These are phyloP conservation scores for Varecia variegata DNA, from an alignment of 2,797 vertebrate species.

Conservation along the genomic window DNA sequence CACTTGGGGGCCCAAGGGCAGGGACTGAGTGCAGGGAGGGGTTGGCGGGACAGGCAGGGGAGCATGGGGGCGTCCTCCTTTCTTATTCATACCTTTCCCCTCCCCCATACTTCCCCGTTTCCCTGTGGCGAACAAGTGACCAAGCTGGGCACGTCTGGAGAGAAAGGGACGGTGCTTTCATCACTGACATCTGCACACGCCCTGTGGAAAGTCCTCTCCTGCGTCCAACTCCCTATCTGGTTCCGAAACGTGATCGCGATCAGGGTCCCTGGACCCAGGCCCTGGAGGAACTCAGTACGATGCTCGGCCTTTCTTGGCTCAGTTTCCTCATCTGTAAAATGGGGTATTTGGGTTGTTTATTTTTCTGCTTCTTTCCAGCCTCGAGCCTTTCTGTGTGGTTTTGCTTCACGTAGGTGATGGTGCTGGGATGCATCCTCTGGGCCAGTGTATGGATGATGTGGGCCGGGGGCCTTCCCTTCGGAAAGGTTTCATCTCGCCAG, in stretches of 20 bases:
- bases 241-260: not conserved
- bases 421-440: rapidly evolving
- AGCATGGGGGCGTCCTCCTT: too few species aligned
- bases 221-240: not conserved
- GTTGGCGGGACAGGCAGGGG: not conserved
- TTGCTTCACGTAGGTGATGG: too few species aligned
- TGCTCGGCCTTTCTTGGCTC: not conserved
- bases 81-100: not conserved
- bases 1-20: too few species aligned
- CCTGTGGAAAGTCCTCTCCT: not conserved
- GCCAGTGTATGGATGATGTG: rapidly evolving
- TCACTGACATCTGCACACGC: rapidly evolving
- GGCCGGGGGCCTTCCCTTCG: too few species aligned
- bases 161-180: not conserved
- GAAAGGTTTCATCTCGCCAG: not conserved
- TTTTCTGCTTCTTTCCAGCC: not conserved
- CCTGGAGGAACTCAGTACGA: rapidly evolving
- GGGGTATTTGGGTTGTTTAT: not conserved
- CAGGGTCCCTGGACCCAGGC: not conserved
- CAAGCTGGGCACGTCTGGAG: rapidly evolving
- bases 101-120: not conserved
- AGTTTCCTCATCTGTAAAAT: not conserved
- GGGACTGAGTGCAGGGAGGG: not conserved
- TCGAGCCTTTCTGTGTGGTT: not conserved
- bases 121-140: not conserved